Evolutionary conservation across 2,888 invertebrate genomes (phyloP).

Genomic region (Drosophila niveifrons): DNA sequence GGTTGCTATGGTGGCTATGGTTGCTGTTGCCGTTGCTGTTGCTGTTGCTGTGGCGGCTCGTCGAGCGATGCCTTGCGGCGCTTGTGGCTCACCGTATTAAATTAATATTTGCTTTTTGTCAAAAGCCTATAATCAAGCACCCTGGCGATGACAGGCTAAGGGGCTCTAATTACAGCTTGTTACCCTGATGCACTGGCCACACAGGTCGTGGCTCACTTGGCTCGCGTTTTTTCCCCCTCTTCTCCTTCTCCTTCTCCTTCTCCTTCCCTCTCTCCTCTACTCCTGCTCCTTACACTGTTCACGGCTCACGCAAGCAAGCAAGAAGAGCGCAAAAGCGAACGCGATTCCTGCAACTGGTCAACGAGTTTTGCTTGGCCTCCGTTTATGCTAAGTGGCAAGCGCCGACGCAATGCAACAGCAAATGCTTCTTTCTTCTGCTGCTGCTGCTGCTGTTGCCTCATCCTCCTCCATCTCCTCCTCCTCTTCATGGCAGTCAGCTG

Average conservation of each 20-base stretch:
- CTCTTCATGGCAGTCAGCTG: background rate
- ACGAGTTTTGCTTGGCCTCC: constrained; percentile 24
- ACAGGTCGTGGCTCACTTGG: constrained; percentile 78
- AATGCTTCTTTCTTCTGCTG: background rate
- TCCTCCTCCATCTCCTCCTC: background rate
- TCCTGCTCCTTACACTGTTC: too few relatives aligned
- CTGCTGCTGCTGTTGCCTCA: background rate
- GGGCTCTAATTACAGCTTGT: constrained; percentile 85
- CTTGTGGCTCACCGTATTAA: constrained; percentile 78
- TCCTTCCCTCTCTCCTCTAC: too few relatives aligned
- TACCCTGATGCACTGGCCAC: constrained; percentile 80
- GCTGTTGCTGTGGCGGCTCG: constrained; percentile 5
- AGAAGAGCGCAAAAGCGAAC: background rate
- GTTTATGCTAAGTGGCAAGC: constrained; percentile 80
- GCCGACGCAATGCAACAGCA: constrained; percentile 51
- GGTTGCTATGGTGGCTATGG: background rate
- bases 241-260: too few relatives aligned
- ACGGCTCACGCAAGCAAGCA: constrained; percentile 36
- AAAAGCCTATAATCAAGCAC: constrained; percentile 84
- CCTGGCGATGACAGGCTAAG: constrained; percentile 85
- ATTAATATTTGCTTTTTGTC: constrained; percentile 85
- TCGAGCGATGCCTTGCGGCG: constrained; percentile 58
- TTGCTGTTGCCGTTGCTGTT: constrained; percentile 5
- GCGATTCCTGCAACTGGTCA: constrained; percentile 25
- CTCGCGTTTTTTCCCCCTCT: constrained; percentile 28